Evolutionary conservation across 1,140 invertebrate species (phyloP), one percentile per base, ranked within the genome.

Genomic region (Megalopta genalis): DNA sequence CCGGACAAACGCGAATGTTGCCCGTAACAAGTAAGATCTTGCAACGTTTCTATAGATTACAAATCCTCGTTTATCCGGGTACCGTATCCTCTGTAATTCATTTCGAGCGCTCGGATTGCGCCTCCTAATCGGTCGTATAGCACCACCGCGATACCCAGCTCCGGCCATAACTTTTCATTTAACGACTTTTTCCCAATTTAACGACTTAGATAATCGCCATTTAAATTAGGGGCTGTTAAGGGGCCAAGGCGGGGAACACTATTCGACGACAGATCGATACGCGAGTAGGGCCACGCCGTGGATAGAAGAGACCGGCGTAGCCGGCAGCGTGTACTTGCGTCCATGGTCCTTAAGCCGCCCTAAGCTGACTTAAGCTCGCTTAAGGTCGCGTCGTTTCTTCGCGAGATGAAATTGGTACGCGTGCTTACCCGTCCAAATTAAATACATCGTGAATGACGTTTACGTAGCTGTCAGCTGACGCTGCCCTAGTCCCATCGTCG

Each of bases 341-440:
- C 60, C 74, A 49, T 57, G 72, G 70, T 54, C 66, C 84, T 76
- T 82, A 82, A 80, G 84, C 75, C 71, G 69, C 49, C 80, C 66
- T 86, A 82, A 86, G 84, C 80, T 64, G 83, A 80, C 81, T 86
- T 85, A 82, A 86, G 84, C 76, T 82, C 72, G 66, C 76, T 86
- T 85, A 85, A 77, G 76, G 71, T 85, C 84, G 75, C 75, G 76
- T 57, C 76, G 72, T 82, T 82, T 77, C 84, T 85, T 86, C 76
- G 84, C 84, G 57, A 77, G 64, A 80, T 76, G 80, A 85, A 86
- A 85, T 86, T 85, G 84, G 76, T 75, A 85, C 80, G 83, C 81
- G 80, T 71, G 67, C 32, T 54, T 69, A 27, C 70, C 23, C 52
- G 60, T 49, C 57, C 74, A 85, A 80, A 85, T 82, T 74, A 86